These are phyloP conservation scores for Rhyacophila brunnea DNA, from an alignment of 1,140 invertebrate genomes.

Conservation along the genomic window DNA sequence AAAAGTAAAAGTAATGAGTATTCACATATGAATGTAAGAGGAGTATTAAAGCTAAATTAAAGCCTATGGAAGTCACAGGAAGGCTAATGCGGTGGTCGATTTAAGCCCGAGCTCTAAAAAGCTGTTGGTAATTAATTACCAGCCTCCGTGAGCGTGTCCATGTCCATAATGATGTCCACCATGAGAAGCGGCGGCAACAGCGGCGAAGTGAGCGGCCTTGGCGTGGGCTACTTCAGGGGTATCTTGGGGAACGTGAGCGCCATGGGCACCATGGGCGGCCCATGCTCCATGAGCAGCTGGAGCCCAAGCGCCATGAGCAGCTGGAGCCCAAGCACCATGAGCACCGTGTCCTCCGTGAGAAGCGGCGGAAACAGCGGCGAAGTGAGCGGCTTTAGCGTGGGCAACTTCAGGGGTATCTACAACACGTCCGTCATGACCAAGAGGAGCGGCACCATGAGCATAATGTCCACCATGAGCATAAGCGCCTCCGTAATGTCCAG, in stretches of 20 bases:
- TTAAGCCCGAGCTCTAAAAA: too few relatives aligned
- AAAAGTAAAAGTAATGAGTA: not conserved
- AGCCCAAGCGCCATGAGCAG: not conserved
- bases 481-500: constrained; percentile 10
- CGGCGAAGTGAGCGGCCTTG: constrained; percentile 49
- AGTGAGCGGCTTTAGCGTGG: constrained; percentile 48
- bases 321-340: not conserved
- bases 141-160: constrained; percentile 20
- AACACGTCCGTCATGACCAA: constrained; percentile 38
- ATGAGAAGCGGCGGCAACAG: constrained; percentile 38
- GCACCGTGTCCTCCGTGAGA: constrained; percentile 37
- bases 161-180: constrained; percentile 22
- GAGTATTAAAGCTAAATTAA: too few relatives aligned
- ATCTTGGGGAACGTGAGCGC: not conserved
- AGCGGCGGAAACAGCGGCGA: constrained; percentile 46
- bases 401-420: constrained; percentile 50
- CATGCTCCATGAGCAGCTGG: not conserved
- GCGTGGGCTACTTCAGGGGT: constrained; percentile 51
- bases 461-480: not conserved
- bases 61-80: too few relatives aligned
- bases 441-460: constrained; percentile 22
- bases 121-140: constrained; percentile 35
- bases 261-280: constrained; percentile 4
- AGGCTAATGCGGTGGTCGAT: too few relatives aligned
- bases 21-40: not conserved